Evolutionary conservation across 2,888 invertebrate genomes (phyloP), one percentile per base, ranked within the genome.

Genomic region (Drosophila neutralis): DNA sequence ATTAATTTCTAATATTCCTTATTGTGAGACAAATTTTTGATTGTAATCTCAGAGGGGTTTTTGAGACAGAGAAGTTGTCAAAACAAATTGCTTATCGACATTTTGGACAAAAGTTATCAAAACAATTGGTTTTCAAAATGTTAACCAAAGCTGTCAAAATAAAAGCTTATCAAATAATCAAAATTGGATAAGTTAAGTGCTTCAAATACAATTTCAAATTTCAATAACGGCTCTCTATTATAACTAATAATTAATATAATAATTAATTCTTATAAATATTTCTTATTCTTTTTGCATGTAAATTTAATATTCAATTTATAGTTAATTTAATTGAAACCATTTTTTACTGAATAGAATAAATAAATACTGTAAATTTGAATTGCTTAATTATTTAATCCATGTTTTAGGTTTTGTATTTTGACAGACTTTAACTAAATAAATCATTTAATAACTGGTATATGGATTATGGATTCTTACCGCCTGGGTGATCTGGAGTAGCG

Each of bases 401-500:
- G 18, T 40, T n/a, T 5, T 2, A 21, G 6, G 6, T 45, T 45
- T 21, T 45, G 13, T 21, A 21, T 13, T 21, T 42, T 21, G 4
- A 21, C 42, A 13, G 3, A 13, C 21, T 21, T 42, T 42, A 42
- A 21, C 21, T 21, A 21, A 7, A 42, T 45, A 45, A 4, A 45
- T 15, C 4, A 24, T 24, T 15, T 45, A 4, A 15, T 24, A 24
- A 24, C 15, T 24, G 4, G 7, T 24, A 24, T 24, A 15, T 24
- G 15, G 4, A 45, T 8, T 15, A 24, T 45, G 24, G 0, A 24
- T 53, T 52, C 82, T 84, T 89, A 93, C 93, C 93, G 90, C 78
- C 92, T 90, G 27, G 92, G 93, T 6, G 92, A 92, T 61, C 92
- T 88, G n/a, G 92, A 92, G 35, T 92, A 90, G 13, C 92, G 83